phyloP scores from a whole-genome alignment of 2,797 vertebrate species.

The Gymnothorax reevesii region DNA sequence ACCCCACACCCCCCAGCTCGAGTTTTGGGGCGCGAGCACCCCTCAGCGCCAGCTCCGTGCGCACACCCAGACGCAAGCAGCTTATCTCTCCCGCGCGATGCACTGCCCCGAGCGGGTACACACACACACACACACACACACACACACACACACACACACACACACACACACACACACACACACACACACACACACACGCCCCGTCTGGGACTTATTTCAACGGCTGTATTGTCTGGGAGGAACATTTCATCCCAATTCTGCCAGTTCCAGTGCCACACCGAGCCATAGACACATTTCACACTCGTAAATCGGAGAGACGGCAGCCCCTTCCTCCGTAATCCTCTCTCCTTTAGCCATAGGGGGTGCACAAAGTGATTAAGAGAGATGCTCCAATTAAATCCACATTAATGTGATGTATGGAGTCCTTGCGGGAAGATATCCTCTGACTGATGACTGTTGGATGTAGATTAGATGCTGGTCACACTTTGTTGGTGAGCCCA shows the following conservation, averaged over 20 bases:
- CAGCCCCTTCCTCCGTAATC: background rate
- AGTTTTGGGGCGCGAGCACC: background rate
- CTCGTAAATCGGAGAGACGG: background rate
- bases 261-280: background rate
- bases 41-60: background rate
- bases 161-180: background rate
- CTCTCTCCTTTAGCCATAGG: constrained; percentile 37
- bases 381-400: constrained; percentile 46
- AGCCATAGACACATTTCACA: background rate
- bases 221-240: background rate
- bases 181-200: background rate
- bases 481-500: background rate
- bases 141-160: too few relatives aligned
- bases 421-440: constrained; percentile 15
- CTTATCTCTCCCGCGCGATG: constrained; percentile 29
- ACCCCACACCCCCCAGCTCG: background rate
- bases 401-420: constrained; percentile 26
- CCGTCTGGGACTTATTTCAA: background rate
- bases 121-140: background rate
- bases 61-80: constrained; percentile 27
- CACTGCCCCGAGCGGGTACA: background rate
- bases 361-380: constrained; percentile 56
- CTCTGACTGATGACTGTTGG: background rate
- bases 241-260: background rate
- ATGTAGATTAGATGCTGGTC: background rate